These are phyloP conservation scores for Plotosus lineatus DNA, from an alignment of 2,113 vertebrate genomes.

Conservation along the genomic window DNA sequence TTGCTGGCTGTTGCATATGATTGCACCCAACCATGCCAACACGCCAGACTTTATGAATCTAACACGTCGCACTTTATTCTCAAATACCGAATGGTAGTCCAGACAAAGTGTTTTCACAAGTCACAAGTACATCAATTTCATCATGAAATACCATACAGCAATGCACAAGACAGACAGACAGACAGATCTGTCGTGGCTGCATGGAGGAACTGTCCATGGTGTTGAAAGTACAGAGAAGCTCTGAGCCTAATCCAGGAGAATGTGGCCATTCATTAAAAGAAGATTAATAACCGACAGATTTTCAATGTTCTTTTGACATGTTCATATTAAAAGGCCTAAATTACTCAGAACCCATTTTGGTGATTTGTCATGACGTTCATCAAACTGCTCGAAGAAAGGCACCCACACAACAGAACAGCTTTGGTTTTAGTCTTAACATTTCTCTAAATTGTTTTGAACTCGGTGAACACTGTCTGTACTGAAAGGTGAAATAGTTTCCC, in stretches of 20 bases:
- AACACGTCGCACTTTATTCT: slow-evolving; percentile 42
- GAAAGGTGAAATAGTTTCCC: background rate
- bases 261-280: slow-evolving; percentile 7
- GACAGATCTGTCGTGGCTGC: background rate
- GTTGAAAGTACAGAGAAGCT: slow-evolving; percentile 32
- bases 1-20: slow-evolving; percentile 8
- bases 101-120: slow-evolving; percentile 38
- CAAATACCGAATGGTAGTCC: slow-evolving; percentile 12
- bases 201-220: slow-evolving; percentile 55
- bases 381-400: background rate
- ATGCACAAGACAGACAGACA: slow-evolving; percentile 2
- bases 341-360: background rate
- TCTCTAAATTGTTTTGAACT: background rate
- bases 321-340: slow-evolving; percentile 31
- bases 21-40: slow-evolving; percentile 30
- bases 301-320: slow-evolving; percentile 21
- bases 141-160: slow-evolving; percentile 20
- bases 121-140: slow-evolving; percentile 27
- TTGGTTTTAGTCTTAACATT: background rate
- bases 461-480: background rate
- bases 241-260: background rate
- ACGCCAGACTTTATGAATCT: slow-evolving; percentile 34
- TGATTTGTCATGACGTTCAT: slow-evolving; percentile 17
- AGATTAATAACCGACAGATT: slow-evolving; percentile 24
- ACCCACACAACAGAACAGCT: background rate